phyloP scores from a whole-genome alignment of 1,140 invertebrate species.

The Hydropsyche tenuis region DNA sequence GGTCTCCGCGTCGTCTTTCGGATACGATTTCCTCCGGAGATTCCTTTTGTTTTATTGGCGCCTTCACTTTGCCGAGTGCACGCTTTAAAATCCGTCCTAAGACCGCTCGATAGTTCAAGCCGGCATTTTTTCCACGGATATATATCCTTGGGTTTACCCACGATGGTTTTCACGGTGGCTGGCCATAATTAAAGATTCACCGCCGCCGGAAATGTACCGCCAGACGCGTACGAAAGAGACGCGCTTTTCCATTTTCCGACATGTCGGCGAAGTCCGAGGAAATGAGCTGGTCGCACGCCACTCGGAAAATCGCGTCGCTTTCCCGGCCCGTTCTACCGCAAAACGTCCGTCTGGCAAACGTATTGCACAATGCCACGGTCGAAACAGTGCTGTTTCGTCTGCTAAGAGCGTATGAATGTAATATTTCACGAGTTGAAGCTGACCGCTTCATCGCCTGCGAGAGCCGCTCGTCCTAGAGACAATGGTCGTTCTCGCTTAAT shows the following conservation, averaged over 20 bases:
- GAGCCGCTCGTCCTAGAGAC: too few species aligned
- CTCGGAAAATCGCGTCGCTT: constrained; percentile 27
- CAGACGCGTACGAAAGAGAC: neutral
- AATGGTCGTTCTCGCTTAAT: too few species aligned
- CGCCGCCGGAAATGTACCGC: neutral
- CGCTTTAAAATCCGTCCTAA: too few species aligned
- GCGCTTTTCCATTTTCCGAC: constrained; percentile 31
- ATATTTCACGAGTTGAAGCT: neutral
- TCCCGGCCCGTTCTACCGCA: neutral
- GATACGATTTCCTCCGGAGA: constrained; percentile 2
- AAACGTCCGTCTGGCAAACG: neutral
- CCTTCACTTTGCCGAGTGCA: neutral
- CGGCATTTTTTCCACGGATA: too few species aligned
- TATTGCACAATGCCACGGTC: too few species aligned
- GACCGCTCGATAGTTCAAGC: too few species aligned
- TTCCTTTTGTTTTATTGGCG: constrained; percentile 17
- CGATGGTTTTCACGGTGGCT: too few species aligned
- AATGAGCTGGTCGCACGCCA: constrained; percentile 31
- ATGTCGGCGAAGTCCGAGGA: constrained; percentile 15
- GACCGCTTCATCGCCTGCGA: neutral
- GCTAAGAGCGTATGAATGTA: too few species aligned
- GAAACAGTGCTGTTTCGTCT: too few species aligned
- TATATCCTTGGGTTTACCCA: too few species aligned
- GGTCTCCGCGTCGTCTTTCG: constrained; percentile 7
- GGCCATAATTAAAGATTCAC: neutral